phyloP scores from a whole-genome alignment of 2,888 invertebrate genomes.

The Amphimallon solstitiale region DNA sequence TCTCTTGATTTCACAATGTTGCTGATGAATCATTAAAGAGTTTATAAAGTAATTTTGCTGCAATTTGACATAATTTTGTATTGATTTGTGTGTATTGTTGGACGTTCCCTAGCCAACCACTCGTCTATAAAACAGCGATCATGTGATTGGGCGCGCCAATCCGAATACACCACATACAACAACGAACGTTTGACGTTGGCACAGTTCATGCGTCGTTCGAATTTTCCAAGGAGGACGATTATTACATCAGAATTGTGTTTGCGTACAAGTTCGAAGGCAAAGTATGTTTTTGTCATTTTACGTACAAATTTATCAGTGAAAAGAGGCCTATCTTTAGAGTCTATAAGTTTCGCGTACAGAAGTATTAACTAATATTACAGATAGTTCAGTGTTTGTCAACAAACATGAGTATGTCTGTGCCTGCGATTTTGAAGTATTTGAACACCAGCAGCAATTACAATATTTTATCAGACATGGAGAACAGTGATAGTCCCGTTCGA shows the following conservation, averaged over 20 bases:
- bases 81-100: not conserved
- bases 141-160: conserved; percentile 22
- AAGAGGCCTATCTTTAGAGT: not conserved
- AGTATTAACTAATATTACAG: not conserved
- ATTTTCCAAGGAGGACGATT: conserved; percentile 16
- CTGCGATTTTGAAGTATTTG: conserved; percentile 57
- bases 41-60: not conserved
- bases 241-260: conserved; percentile 37
- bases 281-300: conserved; percentile 8
- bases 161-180: conserved; percentile 35
- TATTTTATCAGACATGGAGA: conserved; percentile 42
- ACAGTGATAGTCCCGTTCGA: conserved; percentile 51
- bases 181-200: conserved; percentile 15
- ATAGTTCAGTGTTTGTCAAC: not conserved
- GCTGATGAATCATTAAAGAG: conserved; percentile 3
- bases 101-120: not conserved
- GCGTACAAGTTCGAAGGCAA: not conserved
- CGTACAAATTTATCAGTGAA: not conserved
- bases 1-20: not conserved
- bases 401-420: conserved; percentile 46
- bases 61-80: not conserved
- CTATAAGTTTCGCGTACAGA: not conserved
- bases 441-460: conserved; percentile 42
- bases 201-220: conserved; percentile 10
- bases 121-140: not conserved